These are phyloP conservation scores for Castor canadensis DNA, from an alignment of 2,113 vertebrate species.

Conservation along the genomic window DNA sequence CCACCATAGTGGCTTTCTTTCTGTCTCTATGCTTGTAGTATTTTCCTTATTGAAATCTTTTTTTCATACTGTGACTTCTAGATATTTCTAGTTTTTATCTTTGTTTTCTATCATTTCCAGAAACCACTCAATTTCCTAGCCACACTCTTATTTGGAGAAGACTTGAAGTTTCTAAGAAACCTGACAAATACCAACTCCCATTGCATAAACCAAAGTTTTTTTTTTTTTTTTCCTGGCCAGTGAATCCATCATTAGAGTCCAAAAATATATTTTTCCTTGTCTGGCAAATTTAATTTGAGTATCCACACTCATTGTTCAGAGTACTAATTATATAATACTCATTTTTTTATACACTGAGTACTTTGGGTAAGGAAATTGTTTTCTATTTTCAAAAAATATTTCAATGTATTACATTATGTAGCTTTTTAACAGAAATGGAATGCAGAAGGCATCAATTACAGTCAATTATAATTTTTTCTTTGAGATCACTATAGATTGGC, in stretches of 20 bases:
- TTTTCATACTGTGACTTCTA: neutral
- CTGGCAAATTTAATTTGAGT: neutral
- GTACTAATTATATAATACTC: neutral
- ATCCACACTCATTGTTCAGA: neutral
- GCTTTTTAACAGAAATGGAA: neutral
- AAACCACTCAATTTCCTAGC: too few relatives aligned
- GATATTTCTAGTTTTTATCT: neutral
- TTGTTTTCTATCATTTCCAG: neutral
- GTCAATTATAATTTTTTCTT: neutral
- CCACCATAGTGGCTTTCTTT: neutral
- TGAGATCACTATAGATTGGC: neutral
- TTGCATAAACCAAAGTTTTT: neutral
- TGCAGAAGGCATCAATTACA: neutral
- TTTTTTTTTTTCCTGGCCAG: neutral
- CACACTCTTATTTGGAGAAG: neutral
- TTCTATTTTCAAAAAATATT: neutral
- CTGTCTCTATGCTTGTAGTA: neutral
- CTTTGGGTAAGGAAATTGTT: neutral
- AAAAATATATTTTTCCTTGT: neutral
- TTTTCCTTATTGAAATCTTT: neutral
- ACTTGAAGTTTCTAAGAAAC: neutral
- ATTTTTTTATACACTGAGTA: neutral
- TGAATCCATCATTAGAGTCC: neutral
- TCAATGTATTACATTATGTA: neutral
- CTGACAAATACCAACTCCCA: neutral